Evolutionary conservation across 2,797 vertebrate species (phyloP).

Genomic region (Sitta carolinensis): DNA sequence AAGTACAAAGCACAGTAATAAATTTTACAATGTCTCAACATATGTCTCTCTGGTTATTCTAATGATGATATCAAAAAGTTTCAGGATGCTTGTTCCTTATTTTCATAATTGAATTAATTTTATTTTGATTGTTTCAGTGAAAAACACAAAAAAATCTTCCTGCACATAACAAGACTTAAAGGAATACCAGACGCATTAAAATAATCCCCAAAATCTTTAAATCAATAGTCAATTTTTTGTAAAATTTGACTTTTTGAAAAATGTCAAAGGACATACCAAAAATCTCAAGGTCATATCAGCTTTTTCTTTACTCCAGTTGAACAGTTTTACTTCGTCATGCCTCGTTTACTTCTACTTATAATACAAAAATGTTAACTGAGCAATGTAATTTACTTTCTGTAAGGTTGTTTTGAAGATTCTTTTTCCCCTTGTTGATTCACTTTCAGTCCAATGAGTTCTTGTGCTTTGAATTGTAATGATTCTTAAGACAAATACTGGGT

Average conservation of each 20-base stretch:
- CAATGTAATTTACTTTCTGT: neutral
- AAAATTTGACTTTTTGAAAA: neutral
- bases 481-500: neutral
- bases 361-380: neutral
- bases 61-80: neutral
- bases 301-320: neutral
- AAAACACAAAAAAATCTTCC: neutral
- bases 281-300: neutral
- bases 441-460: neutral
- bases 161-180: neutral
- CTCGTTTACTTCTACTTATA: neutral
- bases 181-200: neutral
- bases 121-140: neutral
- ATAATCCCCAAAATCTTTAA: neutral
- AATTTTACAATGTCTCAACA: neutral
- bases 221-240: neutral
- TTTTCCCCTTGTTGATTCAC: neutral
- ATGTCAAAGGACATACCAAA: no score
- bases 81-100: neutral
- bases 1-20: neutral
- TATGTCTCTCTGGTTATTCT: neutral
- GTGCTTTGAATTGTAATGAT: neutral
- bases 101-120: neutral
- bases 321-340: neutral
- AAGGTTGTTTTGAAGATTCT: neutral